Conservation (phyloP, 2,113 vertebrate species). For the Piprites chloris region DNA sequence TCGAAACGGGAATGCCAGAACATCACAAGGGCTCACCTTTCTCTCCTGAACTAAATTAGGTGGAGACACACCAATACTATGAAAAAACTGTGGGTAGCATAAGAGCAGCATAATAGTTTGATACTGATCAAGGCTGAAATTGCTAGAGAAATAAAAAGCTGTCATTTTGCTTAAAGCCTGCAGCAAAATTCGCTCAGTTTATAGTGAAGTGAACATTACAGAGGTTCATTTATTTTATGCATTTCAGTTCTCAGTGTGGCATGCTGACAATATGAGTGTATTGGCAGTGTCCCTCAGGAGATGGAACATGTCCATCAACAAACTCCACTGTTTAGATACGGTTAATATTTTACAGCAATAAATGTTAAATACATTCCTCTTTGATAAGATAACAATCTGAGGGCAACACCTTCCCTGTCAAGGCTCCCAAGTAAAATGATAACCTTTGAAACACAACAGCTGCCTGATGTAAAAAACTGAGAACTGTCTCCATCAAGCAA, state of each 20-base stretch:
- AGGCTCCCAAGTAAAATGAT: not conserved
- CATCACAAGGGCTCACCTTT: not conserved
- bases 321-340: not conserved
- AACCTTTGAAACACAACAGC: slow-evolving; percentile 26
- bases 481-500: not conserved
- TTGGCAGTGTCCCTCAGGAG: not conserved
- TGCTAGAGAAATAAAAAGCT: not conserved
- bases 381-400: not conserved
- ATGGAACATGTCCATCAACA: not conserved
- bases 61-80: not conserved
- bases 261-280: not conserved
- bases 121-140: not conserved
- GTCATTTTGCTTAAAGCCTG: not conserved
- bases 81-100: not conserved
- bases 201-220: not conserved
- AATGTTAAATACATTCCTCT: not conserved
- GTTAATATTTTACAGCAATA: slow-evolving; percentile 44
- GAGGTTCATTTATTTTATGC: not conserved
- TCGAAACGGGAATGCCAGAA: not conserved
- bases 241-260: not conserved
- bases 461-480: not conserved
- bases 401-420: not conserved
- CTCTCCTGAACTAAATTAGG: not conserved
- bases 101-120: not conserved
- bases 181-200: not conserved